Conservation (phyloP, 2,797 vertebrate species). For the Galagoides demidoff region DNA sequence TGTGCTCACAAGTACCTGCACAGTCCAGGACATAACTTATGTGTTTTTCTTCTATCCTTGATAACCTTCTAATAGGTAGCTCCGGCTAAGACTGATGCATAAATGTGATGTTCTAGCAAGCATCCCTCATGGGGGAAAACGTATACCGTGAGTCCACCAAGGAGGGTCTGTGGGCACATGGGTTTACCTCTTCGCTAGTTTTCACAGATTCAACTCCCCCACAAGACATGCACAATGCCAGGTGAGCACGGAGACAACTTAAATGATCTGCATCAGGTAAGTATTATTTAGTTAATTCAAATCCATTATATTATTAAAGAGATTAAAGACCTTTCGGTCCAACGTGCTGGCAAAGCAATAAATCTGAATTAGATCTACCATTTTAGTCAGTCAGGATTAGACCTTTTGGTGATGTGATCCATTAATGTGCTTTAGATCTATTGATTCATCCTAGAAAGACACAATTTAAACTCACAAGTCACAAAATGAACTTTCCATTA, state of each 20-base stretch:
- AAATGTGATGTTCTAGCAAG: conserved; percentile 11
- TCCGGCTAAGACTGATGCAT: neutral
- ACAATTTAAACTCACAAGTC: conserved; percentile 86
- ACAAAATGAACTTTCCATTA: conserved; percentile 88
- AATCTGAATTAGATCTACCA: conserved; percentile 76
- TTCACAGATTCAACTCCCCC: neutral
- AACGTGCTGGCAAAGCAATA: conserved; percentile 67
- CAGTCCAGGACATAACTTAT: neutral
- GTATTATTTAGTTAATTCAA: conserved; percentile 63
- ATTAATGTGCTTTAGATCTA: conserved; percentile 83
- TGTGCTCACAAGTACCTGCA: neutral
- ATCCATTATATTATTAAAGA: conserved; percentile 64
- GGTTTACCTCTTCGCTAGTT: neutral
- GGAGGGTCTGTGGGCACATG: neutral
- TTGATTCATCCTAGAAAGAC: conserved; percentile 85
- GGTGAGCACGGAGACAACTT: neutral
- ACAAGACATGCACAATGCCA: neutral
- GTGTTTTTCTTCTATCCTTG: conserved; percentile 10
- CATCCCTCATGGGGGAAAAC: neutral
- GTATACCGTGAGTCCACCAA: neutral
- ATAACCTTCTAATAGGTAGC: conserved; percentile 29
- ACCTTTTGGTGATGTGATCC: conserved; percentile 81
- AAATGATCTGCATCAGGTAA: conserved; percentile 54
- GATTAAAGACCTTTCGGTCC: conserved; percentile 65
- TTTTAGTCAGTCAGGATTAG: conserved; percentile 74